Evolutionary conservation across 2,113 vertebrate genomes (phyloP), one percentile per base, ranked within the genome.

Genomic region (Lichenostomus cassidix): DNA sequence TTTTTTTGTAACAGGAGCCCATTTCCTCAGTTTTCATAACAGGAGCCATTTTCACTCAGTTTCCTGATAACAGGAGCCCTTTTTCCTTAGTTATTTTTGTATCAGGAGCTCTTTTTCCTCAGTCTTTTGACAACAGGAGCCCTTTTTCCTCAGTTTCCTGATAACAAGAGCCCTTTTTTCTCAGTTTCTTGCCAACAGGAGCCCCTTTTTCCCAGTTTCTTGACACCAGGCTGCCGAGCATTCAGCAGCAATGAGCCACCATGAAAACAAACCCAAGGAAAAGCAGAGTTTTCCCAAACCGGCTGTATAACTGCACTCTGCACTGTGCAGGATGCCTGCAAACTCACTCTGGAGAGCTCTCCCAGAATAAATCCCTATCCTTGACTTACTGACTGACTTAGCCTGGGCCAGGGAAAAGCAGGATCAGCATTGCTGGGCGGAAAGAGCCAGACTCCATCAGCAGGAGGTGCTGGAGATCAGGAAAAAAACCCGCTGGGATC

Each of bases 401-500:
- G n/a, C 17, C 15, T 0, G 44, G 93, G 31, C 39, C 79, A 49
- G 44, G 82, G 56, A 78, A 68, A 83, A 71, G 88, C 79, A 27
- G 88, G 76, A 56, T 81, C 90, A 90, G 89, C 93, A 59, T 1
- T 21, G 70, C 87, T 47, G 83, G 53, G 53, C 11, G 20, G 90
- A 93, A 93, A 64, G 93, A 79, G 87, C 93, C 94, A 95, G 83
- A 95, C 87, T 89, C 93, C 91, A 94, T n/a, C 87, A 89, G 91
- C 95, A 88, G 91, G 95, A 94, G 91, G 93, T 82, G 91, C 89
- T 94, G 91, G 93, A 91, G 83, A 33, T 79, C 74, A 94, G 94
- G 92, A 87, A 74, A 82, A 90, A 81, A 87, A 8, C 95, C 17
- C 27, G 89, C 94, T 89, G 92, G 90, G 92, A 37, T n/a, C 67